Evolutionary conservation across 2,113 vertebrate species (phyloP).

Genomic region (Solea solea): DNA sequence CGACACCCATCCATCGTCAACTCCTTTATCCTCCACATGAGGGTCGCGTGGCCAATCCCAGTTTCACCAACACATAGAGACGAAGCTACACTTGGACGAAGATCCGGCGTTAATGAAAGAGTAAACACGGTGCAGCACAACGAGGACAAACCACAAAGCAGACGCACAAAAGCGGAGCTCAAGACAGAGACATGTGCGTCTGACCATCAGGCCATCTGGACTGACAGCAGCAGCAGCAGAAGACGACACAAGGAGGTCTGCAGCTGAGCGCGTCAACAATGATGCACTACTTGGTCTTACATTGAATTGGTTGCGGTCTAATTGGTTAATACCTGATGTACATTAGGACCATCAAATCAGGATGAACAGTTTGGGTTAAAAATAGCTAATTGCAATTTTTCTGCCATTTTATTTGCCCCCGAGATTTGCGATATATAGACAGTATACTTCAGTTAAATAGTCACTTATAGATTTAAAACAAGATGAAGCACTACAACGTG

Average conservation of each 20-base stretch:
- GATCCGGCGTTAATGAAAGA: not conserved
- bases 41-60: too few species aligned
- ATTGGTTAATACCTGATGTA: too few species aligned
- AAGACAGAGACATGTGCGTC: slow-evolving; percentile 15
- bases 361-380: not conserved
- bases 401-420: not conserved
- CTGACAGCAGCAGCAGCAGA: slow-evolving; percentile 13
- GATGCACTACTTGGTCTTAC: not conserved
- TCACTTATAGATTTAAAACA: too few species aligned
- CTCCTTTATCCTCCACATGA: too few species aligned
- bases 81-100: too few species aligned
- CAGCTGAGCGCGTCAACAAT: not conserved
- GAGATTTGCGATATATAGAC: too few species aligned
- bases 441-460: too few species aligned
- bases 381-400: not conserved
- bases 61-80: too few species aligned
- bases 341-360: too few species aligned
- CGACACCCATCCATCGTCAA: too few species aligned
- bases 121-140: slow-evolving; percentile 2
- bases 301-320: not conserved
- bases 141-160: not conserved
- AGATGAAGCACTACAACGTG: too few species aligned
- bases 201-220: slow-evolving; percentile 21
- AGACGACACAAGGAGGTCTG: not conserved
- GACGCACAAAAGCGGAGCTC: not conserved